A percentile compares a stretch with the other conserved stretches of the same genome.
phyloP scores from a whole-genome alignment of 2,113 vertebrate genomes.

The Tachycineta bicolor region DNA sequence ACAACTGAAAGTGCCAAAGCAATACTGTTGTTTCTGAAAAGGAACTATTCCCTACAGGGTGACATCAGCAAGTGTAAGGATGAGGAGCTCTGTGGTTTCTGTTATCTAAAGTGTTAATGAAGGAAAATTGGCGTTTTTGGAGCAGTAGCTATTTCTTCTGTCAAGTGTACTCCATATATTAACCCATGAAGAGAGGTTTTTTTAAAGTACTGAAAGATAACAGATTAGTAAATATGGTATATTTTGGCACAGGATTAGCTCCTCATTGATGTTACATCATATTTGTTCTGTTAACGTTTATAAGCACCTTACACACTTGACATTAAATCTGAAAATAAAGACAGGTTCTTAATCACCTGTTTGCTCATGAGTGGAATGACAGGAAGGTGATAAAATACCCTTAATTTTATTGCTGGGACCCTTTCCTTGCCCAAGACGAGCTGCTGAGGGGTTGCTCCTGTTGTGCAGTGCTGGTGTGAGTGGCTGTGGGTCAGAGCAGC shows the following conservation, averaged over 20 bases:
- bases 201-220: neutral
- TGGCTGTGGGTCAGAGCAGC: neutral
- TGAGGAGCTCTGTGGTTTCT: neutral
- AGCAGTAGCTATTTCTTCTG: neutral
- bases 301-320: rapidly evolving
- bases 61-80: neutral
- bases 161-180: neutral
- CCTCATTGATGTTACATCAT: neutral
- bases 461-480: no score
- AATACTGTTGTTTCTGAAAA: neutral
- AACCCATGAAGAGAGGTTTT: neutral
- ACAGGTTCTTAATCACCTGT: neutral
- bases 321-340: neutral
- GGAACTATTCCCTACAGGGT: neutral
- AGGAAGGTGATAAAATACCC: neutral
- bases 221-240: neutral
- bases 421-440: neutral
- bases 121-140: neutral
- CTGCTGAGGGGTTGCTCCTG: neutral
- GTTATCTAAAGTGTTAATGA: neutral
- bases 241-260: neutral
- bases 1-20: neutral
- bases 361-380: neutral
- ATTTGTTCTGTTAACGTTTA: neutral
- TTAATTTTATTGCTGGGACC: neutral